These are phyloP conservation scores for Austrolebias charrua DNA, from an alignment of 2,797 vertebrate species.

Conservation along the genomic window DNA sequence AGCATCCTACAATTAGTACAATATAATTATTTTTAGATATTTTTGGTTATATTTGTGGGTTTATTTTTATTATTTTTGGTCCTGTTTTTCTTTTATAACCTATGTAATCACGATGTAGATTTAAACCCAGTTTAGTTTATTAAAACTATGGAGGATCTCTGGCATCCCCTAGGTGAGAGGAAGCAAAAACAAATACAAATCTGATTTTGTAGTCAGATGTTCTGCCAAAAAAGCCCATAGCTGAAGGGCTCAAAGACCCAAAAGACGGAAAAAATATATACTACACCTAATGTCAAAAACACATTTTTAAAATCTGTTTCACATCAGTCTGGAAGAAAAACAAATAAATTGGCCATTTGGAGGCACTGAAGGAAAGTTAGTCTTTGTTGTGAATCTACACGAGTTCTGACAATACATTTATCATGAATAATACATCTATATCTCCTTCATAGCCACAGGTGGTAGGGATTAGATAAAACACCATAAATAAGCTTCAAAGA, in stretches of 20 bases:
- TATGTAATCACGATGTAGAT: constrained; percentile 50
- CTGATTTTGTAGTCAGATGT: constrained; percentile 63
- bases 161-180: constrained; percentile 63
- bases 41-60: neutral
- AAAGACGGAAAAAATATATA: constrained; percentile 50
- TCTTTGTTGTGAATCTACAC: constrained; percentile 80
- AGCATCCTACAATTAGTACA: constrained; percentile 16
- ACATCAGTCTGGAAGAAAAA: constrained; percentile 62
- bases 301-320: constrained; percentile 35
- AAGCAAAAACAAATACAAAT: constrained; percentile 39
- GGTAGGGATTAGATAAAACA: constrained; percentile 77
- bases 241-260: constrained; percentile 57
- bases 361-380: constrained; percentile 72
- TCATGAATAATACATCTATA: constrained; percentile 80
- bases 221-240: constrained; percentile 61
- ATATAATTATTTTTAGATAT: constrained; percentile 52
- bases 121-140: constrained; percentile 62
- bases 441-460: constrained; percentile 76
- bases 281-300: constrained; percentile 55
- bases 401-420: constrained; percentile 75
- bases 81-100: constrained; percentile 48
- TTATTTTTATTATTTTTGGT: constrained; percentile 42
- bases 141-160: constrained; percentile 53
- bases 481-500: constrained; percentile 83
- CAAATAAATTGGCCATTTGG: constrained; percentile 78